Conservation (phyloP, 92 coral and sea anemone genomes). For the Ricordea florida region DNA sequence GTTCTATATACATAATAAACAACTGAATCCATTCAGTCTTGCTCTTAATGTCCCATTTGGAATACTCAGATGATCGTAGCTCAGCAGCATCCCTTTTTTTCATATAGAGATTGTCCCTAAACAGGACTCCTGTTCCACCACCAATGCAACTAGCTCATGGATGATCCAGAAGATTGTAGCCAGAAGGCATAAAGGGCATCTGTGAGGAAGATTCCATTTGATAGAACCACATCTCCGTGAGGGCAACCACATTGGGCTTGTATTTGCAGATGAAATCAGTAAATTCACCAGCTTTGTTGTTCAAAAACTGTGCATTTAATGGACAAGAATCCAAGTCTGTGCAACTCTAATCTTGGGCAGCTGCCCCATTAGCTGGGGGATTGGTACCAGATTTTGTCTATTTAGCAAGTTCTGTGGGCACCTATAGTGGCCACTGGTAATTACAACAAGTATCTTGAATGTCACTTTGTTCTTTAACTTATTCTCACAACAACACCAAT, state of each 20-base stretch:
- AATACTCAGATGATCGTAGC: constrained; percentile 56
- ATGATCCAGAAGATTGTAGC: constrained; percentile 62
- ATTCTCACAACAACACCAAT: no score
- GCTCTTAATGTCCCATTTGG: constrained; percentile 48
- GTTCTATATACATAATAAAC: constrained; percentile 59
- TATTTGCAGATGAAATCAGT: constrained; percentile 35
- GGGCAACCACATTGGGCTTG: constrained; percentile 54
- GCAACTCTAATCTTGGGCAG: no score
- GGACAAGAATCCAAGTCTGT: constrained; percentile 19
- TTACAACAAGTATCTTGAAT: no score
- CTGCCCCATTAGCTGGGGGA: no score
- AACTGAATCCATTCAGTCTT: constrained; percentile 27
- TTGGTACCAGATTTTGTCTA: no score
- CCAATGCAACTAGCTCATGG: constrained; percentile 54
- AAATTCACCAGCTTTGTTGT: constrained; percentile 58
- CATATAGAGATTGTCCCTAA: constrained; percentile 53
- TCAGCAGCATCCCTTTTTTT: constrained; percentile 31
- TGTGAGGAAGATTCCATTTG: constrained; percentile 50
- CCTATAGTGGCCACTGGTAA: no score
- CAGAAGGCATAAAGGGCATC: constrained; percentile 51
- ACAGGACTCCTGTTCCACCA: constrained; percentile 68
- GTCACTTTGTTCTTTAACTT: no score
- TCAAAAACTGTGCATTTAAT: constrained; percentile 50
- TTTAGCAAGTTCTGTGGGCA: no score
- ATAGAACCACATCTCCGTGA: constrained; percentile 63